phyloP scores from a whole-genome alignment of 64 coral and sea anemone species.

The Trachythela sp. region DNA sequence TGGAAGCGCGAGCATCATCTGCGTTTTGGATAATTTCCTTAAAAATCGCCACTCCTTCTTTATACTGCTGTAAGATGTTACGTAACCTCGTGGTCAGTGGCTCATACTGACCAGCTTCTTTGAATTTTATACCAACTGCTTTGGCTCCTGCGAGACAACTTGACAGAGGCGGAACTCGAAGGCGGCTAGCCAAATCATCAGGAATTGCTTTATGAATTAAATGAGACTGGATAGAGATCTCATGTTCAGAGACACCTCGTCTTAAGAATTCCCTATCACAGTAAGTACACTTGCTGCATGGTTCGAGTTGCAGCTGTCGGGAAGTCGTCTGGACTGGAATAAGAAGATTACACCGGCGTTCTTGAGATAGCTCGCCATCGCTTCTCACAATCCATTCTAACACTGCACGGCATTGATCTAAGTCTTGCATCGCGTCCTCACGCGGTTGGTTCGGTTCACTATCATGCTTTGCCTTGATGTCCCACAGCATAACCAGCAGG shows the following conservation, averaged over 20 bases:
- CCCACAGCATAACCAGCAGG: not conserved
- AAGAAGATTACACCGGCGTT: slow-evolving; percentile 41
- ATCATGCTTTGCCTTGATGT: slow-evolving; percentile 3
- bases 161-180: slow-evolving; percentile 66
- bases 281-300: slow-evolving; percentile 65
- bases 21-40: slow-evolving; percentile 91
- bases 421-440: slow-evolving; percentile 54
- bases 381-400: slow-evolving; percentile 25
- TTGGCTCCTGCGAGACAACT: slow-evolving; percentile 69
- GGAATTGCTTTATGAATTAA: slow-evolving; percentile 73
- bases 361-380: not conserved
- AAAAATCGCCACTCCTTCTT: slow-evolving; percentile 47
- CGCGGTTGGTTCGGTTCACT: not conserved
- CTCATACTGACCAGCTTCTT: slow-evolving; percentile 87
- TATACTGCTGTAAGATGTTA: slow-evolving; percentile 63
- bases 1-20: slow-evolving; percentile 75
- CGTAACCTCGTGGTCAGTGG: slow-evolving; percentile 61
- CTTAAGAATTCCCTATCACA: slow-evolving; percentile 71
- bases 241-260: slow-evolving; percentile 40
- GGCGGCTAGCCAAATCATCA: slow-evolving; percentile 35
- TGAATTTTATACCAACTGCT: slow-evolving; percentile 51
- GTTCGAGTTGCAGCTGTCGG: slow-evolving; percentile 31
- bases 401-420: slow-evolving; percentile 59
- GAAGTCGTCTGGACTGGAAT: slow-evolving; percentile 54
- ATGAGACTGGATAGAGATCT: slow-evolving; percentile 37